Base-by-base conservation (phyloP, 92 coral and sea anemone genomes). In the Porites evermanni region DNA sequence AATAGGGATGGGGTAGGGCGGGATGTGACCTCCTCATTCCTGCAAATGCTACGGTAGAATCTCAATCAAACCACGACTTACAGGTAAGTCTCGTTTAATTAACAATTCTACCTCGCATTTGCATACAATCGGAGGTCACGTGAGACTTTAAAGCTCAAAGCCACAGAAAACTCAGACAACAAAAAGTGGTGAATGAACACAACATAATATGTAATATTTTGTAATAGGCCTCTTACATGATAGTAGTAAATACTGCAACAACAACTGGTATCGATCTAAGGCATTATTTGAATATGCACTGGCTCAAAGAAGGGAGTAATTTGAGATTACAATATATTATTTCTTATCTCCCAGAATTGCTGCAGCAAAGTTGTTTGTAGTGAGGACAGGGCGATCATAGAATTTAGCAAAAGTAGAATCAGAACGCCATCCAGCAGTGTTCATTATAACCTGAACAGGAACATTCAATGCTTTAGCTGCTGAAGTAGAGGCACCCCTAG, bases 41-140 rank as follows among this genome's bases (percentile, higher is more conserved):
- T 90, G 87, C 90, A 83, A 89, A 89, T 89, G 92, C 90, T 80
- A 79, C 80, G 88, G 90, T 89, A 92, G 90, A 92, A 92, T 89
- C 90, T 89, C 87, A 91, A 29, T 29, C 32, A 29, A 29, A 29
- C 32, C 32, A 29, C 32, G 32, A 29, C 32, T 29, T 29, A 2
- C 81, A 74, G 63, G 81, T 83, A 83, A 83, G 87, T 75, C 87
- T 80, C 83, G 83, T 88, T 75, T 88, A 80, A 78, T 56, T 79
- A 21, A n/a, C 89, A 81, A 91, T 88, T 91, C 91, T 88, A 88
- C 91, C 92, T 80, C 69, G 90, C 92, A 84, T 88, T 89, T 80
- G 93, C 93, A 86, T 92, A 85, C 93, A 90, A 66, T 92, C 95
- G 74, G 91, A 81, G 84, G 88, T 92, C 91, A 90, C 90, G 82